Conservation (phyloP, 2,113 vertebrate species). For the Pyrgilauda ruficollis region DNA sequence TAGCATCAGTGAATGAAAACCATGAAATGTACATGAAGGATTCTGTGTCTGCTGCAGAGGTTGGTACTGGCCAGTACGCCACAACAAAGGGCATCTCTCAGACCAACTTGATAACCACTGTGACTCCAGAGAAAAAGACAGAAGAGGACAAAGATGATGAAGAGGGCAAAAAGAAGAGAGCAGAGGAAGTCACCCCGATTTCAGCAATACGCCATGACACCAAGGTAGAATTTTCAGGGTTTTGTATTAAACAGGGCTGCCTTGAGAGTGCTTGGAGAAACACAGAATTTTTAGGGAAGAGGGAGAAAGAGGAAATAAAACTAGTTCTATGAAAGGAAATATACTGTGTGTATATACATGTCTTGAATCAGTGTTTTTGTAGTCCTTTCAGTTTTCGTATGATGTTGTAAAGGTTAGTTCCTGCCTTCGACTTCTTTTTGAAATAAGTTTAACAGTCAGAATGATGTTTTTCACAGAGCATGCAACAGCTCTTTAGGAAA, state of each 20-base stretch:
- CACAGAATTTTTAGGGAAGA: background rate
- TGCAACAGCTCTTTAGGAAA: background rate
- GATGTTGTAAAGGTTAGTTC: background rate
- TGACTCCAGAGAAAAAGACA: constrained; percentile 89
- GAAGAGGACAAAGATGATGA: constrained; percentile 88
- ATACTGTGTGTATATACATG: fast-evolving
- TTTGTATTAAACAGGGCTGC: background rate
- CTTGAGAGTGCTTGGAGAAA: background rate
- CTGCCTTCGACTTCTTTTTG: background rate
- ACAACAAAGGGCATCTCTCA: constrained; percentile 87
- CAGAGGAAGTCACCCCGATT: constrained; percentile 72
- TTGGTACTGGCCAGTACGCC: constrained; percentile 89
- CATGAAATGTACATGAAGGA: constrained; percentile 94
- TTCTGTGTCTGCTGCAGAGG: constrained; percentile 87
- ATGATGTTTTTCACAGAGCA: background rate
- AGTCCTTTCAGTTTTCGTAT: background rate
- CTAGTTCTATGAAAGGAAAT: background rate
- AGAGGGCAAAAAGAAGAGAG: constrained; percentile 68
- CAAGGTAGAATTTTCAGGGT: constrained; percentile 82
- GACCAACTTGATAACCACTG: constrained; percentile 89
- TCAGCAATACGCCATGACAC: constrained; percentile 78
- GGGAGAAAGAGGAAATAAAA: background rate
- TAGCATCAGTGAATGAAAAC: constrained; percentile 92
- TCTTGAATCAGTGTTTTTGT: background rate
- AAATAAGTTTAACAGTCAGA: background rate